Conservation (phyloP, 2,797 vertebrate genomes). For the Propithecus perrieri region DNA sequence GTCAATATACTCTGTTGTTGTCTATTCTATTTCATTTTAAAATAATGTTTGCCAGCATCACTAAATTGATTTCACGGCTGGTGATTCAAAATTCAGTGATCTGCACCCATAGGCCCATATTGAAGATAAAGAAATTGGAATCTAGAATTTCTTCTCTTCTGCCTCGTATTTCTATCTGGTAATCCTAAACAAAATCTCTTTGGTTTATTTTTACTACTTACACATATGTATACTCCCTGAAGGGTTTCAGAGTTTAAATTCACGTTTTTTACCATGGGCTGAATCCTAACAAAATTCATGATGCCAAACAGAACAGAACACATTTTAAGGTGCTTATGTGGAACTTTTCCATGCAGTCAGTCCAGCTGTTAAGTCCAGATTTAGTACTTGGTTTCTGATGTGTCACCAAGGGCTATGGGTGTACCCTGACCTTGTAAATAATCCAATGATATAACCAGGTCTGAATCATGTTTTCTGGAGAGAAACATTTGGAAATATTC, state of each 20-base stretch:
- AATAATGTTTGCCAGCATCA: background rate
- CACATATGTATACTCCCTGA: background rate
- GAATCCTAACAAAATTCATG: background rate
- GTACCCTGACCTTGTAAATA: background rate
- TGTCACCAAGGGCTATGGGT: background rate
- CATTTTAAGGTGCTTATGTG: background rate
- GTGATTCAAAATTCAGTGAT: background rate
- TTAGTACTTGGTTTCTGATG: background rate
- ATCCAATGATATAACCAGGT: background rate
- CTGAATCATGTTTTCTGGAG: constrained; percentile 35
- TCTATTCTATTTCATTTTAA: background rate
- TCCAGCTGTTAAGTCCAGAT: background rate
- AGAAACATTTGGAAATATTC: background rate
- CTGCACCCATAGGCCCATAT: too few relatives aligned
- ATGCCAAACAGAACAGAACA: background rate
- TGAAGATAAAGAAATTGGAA: background rate
- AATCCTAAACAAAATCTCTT: background rate
- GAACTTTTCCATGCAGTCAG: background rate
- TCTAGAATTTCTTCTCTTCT: background rate
- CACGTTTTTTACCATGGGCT: background rate
- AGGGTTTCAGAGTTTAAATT: background rate
- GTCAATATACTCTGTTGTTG: background rate
- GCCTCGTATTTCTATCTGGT: background rate
- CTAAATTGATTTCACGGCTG: background rate
- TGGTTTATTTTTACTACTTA: background rate